These are phyloP conservation scores for Geotrypetes seraphini DNA, from an alignment of 2,797 vertebrate genomes.

Conservation along the genomic window DNA sequence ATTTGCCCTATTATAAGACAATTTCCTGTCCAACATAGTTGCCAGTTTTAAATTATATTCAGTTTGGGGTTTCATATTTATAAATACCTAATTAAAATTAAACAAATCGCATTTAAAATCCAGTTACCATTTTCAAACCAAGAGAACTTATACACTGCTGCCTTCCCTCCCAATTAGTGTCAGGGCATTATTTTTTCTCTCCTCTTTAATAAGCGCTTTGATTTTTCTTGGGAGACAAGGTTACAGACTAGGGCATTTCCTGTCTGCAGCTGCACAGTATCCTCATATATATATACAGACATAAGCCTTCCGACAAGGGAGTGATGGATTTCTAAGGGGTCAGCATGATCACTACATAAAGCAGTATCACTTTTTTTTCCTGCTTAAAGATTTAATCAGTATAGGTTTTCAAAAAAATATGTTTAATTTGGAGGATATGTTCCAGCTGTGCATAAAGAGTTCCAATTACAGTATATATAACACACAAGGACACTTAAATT, in stretches of 20 bases:
- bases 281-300: conserved; percentile 41
- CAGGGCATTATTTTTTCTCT: background rate
- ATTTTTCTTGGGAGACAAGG: conserved; percentile 36
- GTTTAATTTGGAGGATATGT: conserved; percentile 27
- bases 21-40: no score
- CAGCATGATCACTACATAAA: conserved; percentile 19
- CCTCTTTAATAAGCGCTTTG: conserved; percentile 20
- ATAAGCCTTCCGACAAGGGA: conserved; percentile 36
- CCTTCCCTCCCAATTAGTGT: background rate
- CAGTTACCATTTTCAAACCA: no score
- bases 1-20: no score
- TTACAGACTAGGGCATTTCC: conserved; percentile 54
- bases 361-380: conserved; percentile 31
- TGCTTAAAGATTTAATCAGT: conserved; percentile 30
- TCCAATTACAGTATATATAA: no score
- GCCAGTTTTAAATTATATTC: no score
- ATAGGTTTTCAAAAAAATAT: conserved; percentile 26
- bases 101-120: no score
- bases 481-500: no score
- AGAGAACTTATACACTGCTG: background rate
- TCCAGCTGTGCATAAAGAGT: conserved; percentile 29
- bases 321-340: conserved; percentile 37
- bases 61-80: no score
- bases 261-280: conserved; percentile 34
- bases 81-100: no score